Conservation (phyloP, 1,140 invertebrate species). For the Brachionus plicatilis region DNA sequence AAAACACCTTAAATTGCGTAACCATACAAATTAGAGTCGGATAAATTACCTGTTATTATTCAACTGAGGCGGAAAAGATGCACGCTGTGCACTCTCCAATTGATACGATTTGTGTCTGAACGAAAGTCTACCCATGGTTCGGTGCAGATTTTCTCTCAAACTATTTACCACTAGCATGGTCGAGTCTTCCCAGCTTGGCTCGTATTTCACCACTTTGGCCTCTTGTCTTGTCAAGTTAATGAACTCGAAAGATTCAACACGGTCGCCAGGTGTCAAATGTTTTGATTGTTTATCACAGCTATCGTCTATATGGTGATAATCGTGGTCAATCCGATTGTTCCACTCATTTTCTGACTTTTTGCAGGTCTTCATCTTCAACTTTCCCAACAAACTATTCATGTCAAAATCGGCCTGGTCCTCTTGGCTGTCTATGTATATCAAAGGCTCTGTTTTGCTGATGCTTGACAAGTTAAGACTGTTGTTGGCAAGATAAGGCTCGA, state of each 20-base stretch:
- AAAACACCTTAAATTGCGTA: not conserved
- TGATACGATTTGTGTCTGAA: not conserved
- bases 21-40: not conserved
- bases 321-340: not conserved
- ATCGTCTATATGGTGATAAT: not conserved
- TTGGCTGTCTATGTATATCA: conserved; percentile 1
- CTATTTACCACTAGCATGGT: not conserved
- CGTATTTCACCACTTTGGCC: not conserved
- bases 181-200: conserved; percentile 20
- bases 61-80: not conserved
- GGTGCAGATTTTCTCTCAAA: not conserved
- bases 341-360: not conserved
- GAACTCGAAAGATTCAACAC: conserved; percentile 17
- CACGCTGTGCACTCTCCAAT: not conserved
- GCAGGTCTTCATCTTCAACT: not conserved
- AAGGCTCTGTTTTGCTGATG: not conserved
- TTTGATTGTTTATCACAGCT: not conserved
- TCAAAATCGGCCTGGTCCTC: not conserved
- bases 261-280: not conserved
- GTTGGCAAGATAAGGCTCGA: not conserved
- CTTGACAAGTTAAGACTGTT: not conserved
- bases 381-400: not conserved
- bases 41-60: conserved; percentile 17
- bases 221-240: not conserved
- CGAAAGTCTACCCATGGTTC: not conserved